Evolutionary conservation across 1,140 invertebrate species (phyloP).

Genomic region (Brachionus rubens): DNA sequence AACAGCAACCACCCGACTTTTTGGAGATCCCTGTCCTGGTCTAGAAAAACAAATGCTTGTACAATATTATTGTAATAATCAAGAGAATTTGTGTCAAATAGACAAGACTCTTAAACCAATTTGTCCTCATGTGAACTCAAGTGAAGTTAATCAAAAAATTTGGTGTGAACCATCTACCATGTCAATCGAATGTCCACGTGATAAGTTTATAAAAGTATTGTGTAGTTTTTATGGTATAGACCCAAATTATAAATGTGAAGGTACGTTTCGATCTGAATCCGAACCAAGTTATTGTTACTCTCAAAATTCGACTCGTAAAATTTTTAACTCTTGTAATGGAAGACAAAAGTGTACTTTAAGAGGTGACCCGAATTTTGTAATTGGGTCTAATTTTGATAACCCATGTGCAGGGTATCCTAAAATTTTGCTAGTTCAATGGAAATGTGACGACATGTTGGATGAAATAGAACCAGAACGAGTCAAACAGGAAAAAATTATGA

Average conservation of each 20-base stretch:
- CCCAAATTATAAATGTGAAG: constrained; percentile 9
- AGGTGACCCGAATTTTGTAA: constrained; percentile 40
- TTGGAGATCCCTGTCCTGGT: constrained; percentile 25
- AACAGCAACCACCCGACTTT: background rate
- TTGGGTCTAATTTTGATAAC: constrained; percentile 16
- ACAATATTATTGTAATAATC: constrained; percentile 4
- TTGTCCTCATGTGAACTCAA: background rate
- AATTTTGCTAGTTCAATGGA: constrained; percentile 37
- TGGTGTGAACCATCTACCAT: constrained; percentile 21
- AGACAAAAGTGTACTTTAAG: constrained; percentile 9
- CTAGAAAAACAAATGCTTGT: constrained; percentile 17
- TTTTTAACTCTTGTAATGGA: background rate
- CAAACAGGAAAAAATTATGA: background rate
- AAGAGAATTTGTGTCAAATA: background rate
- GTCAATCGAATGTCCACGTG: background rate
- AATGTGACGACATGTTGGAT: background rate
- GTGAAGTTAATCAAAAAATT: background rate
- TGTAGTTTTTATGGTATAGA: constrained; percentile 42
- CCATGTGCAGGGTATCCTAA: constrained; percentile 17
- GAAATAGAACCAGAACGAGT: background rate
- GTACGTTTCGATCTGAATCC: constrained; percentile 4
- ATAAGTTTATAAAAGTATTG: background rate
- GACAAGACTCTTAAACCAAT: background rate
- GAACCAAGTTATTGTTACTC: constrained; percentile 42
- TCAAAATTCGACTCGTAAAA: background rate